These are phyloP conservation scores for Ophthalmolycus amberensis DNA, from an alignment of 2,113 vertebrate genomes.

Conservation along the genomic window DNA sequence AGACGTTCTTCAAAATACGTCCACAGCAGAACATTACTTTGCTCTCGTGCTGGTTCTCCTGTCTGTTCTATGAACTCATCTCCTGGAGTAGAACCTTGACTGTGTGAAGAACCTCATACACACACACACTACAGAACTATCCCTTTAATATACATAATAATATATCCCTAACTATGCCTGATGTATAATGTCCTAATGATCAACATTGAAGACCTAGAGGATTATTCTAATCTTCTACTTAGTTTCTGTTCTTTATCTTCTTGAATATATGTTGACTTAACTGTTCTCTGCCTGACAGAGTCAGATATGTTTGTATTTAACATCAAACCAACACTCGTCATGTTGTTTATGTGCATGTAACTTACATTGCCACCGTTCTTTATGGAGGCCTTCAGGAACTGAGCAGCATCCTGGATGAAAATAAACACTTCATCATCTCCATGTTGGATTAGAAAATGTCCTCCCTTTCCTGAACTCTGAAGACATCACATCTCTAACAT, in stretches of 20 bases:
- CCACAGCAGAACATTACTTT: neutral
- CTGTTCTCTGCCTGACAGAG: neutral
- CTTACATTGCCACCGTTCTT: constrained; percentile 81
- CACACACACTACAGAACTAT: neutral
- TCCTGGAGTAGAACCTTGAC: no score
- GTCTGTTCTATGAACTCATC: no score
- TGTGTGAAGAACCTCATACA: no score
- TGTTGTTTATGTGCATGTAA: neutral
- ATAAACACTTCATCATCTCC: neutral
- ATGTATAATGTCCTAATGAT: no score
- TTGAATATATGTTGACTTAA: neutral
- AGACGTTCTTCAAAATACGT: neutral
- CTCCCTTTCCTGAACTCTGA: neutral
- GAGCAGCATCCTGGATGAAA: constrained; percentile 79
- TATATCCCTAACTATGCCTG: no score
- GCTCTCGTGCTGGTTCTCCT: neutral
- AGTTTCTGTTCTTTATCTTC: neutral
- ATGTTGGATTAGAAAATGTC: neutral
- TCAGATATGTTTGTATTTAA: neutral
- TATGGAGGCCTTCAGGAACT: constrained; percentile 82
- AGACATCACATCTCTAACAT: no score
- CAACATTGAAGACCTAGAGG: no score
- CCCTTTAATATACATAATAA: neutral
- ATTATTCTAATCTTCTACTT: no score
- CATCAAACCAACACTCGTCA: neutral